These are phyloP conservation scores for Apoda limacodes DNA, from an alignment of 2,888 invertebrate genomes.

Conservation along the genomic window DNA sequence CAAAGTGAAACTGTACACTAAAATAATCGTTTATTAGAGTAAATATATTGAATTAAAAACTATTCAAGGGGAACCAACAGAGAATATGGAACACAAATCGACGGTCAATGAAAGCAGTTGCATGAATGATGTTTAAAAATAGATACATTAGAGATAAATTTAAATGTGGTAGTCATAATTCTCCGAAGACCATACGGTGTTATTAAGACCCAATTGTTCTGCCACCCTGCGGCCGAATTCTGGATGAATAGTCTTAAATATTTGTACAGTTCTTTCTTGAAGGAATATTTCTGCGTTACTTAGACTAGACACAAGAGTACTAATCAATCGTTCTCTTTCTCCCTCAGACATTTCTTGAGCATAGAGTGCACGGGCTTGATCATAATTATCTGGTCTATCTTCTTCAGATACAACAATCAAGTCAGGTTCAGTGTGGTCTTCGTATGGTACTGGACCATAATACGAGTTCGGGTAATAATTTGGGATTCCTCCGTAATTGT, in stretches of 20 bases:
- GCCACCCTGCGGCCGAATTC: constrained; percentile 76
- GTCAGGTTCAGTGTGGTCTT: constrained; percentile 58
- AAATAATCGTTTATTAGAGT: too few species aligned
- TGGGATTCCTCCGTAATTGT: constrained; percentile 86
- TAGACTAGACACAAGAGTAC: constrained; percentile 81
- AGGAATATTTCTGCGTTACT: constrained; percentile 73
- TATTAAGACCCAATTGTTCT: too few species aligned
- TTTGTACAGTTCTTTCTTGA: constrained; percentile 80
- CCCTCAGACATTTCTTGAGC: constrained; percentile 77
- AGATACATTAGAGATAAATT: too few species aligned
- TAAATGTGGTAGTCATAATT: too few species aligned
- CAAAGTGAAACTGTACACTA: too few species aligned
- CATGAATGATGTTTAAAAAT: too few species aligned
- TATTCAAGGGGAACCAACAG: too few species aligned
- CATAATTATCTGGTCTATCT: constrained; percentile 87
- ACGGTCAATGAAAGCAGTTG: too few species aligned
- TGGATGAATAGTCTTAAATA: constrained; percentile 79
- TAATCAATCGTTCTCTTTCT: constrained; percentile 75
- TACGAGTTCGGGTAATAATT: constrained; percentile 96
- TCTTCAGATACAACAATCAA: constrained; percentile 70
- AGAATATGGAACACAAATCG: too few species aligned
- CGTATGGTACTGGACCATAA: constrained; percentile 75
- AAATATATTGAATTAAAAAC: too few species aligned
- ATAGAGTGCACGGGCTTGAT: constrained; percentile 83
- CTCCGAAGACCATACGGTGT: too few species aligned